phyloP scores from a whole-genome alignment of 1,140 invertebrate species.

The Sesamia nonagrioides region DNA sequence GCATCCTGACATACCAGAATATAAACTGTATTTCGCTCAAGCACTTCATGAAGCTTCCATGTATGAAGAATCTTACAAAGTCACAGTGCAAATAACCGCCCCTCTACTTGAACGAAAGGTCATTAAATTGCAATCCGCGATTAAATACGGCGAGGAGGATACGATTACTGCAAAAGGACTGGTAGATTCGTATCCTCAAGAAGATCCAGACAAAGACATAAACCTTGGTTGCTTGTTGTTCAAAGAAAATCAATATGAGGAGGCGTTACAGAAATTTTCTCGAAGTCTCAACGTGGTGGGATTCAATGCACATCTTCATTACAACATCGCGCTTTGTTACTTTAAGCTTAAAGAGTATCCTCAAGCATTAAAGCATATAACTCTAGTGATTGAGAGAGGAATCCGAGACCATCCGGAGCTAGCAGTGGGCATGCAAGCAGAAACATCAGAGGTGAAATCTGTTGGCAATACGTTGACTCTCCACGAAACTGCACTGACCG shows the following conservation, averaged over 20 bases:
- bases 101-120: slow-evolving; percentile 91
- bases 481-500: slow-evolving; percentile 98
- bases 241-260: slow-evolving; percentile 95
- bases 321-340: slow-evolving; percentile 98
- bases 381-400: slow-evolving; percentile 98
- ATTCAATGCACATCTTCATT: slow-evolving; percentile 97
- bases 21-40: slow-evolving; percentile 98
- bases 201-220: slow-evolving; percentile 98
- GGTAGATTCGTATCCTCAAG: slow-evolving; percentile 95
- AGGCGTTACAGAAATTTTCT: slow-evolving; percentile 97
- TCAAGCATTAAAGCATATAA: slow-evolving; percentile 96
- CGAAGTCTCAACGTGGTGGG: slow-evolving; percentile 95
- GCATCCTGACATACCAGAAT: slow-evolving; percentile 95
- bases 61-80: slow-evolving; percentile 96
- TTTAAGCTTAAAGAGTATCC: slow-evolving; percentile 98
- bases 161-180: slow-evolving; percentile 95
- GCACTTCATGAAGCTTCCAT: slow-evolving; percentile 96
- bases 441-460: slow-evolving; percentile 98
- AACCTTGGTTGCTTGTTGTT: slow-evolving; percentile 98
- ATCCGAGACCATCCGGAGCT: slow-evolving; percentile 99
- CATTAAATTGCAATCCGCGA: slow-evolving; percentile 98
- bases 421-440: slow-evolving; percentile 99
- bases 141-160: slow-evolving; percentile 99
- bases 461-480: slow-evolving; percentile 99
- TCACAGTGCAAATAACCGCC: slow-evolving; percentile 93